Percentiles rank a stretch among this genome's conserved stretches.
Evolutionary conservation across 1,140 invertebrate species (phyloP).

Genomic region (Drosophila ananassae): DNA sequence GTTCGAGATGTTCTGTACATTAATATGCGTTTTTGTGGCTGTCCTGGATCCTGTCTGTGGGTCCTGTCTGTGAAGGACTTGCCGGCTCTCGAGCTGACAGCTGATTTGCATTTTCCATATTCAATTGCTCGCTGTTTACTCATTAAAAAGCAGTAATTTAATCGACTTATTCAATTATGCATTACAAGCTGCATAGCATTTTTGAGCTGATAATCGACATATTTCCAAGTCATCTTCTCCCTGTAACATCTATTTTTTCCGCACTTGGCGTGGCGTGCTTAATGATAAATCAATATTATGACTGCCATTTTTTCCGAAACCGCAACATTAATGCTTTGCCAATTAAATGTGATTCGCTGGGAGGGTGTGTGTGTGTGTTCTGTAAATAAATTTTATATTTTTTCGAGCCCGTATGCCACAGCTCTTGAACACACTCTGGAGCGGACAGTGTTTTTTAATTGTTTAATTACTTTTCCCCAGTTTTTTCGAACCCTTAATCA

Average conservation of each 20-base stretch:
- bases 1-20: conserved; percentile 9
- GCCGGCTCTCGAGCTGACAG: not conserved
- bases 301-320: conserved; percentile 12
- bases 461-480: conserved; percentile 40
- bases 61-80: not conserved
- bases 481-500: conserved; percentile 42
- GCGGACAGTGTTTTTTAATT: conserved; percentile 38
- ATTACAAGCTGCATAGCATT: conserved; percentile 40
- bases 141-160: conserved; percentile 56
- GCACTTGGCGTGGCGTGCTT: conserved; percentile 25
- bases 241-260: conserved; percentile 22
- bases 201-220: conserved; percentile 42
- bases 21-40: not conserved
- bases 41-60: too few species aligned
- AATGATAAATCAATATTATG: conserved; percentile 51
- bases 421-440: conserved; percentile 12
- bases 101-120: conserved; percentile 44
- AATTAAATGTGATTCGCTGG: conserved; percentile 13
- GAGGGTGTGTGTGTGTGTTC: conserved; percentile 10
- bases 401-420: conserved; percentile 18
- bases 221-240: conserved; percentile 29
- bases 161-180: conserved; percentile 59
- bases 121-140: conserved; percentile 31
- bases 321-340: conserved; percentile 32
- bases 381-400: conserved; percentile 35